phyloP scores from a whole-genome alignment of 2,113 vertebrate species.

The Ptilorrhoa leucosticta region DNA sequence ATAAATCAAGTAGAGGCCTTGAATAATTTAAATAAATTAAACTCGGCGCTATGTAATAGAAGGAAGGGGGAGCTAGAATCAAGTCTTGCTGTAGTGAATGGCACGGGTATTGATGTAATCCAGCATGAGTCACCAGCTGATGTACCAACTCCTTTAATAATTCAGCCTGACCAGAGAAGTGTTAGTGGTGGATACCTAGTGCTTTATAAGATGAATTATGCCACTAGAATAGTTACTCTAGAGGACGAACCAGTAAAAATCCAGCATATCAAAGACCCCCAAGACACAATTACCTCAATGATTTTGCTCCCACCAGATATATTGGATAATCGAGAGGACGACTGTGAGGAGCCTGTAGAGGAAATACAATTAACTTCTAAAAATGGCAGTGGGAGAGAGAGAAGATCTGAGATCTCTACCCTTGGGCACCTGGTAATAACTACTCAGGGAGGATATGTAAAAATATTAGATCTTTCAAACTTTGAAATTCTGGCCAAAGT shows the following conservation, averaged over 20 bases:
- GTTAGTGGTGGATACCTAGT: constrained; percentile 90
- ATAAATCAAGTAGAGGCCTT: constrained; percentile 99
- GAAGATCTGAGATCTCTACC: constrained; percentile 81
- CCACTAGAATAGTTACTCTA: constrained; percentile 93
- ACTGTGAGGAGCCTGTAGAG: constrained; percentile 88
- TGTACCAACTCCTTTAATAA: constrained; percentile 88
- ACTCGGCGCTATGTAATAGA: constrained; percentile 93
- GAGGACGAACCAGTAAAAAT: constrained; percentile 95
- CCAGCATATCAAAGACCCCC: constrained; percentile 94
- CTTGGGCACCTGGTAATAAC: constrained; percentile 97
- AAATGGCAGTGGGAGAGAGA: constrained; percentile 82
- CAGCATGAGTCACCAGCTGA: constrained; percentile 85
- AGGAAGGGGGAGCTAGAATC: constrained; percentile 85
- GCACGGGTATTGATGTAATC: constrained; percentile 79
- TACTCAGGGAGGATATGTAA: constrained; percentile 93
- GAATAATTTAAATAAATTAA: constrained; percentile 98
- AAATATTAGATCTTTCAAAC: constrained; percentile 95
- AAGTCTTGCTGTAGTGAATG: constrained; percentile 84
- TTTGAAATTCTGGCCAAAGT: constrained; percentile 96
- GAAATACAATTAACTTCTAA: constrained; percentile 84
- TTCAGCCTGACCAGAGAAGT: constrained; percentile 85
- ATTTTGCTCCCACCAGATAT: constrained; percentile 95
- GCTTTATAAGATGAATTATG: constrained; percentile 98
- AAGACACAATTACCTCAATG: constrained; percentile 94
- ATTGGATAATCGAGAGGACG: constrained; percentile 92